Evolutionary conservation across 2,888 invertebrate genomes (phyloP).

Genomic region (Anorthoa munda): DNA sequence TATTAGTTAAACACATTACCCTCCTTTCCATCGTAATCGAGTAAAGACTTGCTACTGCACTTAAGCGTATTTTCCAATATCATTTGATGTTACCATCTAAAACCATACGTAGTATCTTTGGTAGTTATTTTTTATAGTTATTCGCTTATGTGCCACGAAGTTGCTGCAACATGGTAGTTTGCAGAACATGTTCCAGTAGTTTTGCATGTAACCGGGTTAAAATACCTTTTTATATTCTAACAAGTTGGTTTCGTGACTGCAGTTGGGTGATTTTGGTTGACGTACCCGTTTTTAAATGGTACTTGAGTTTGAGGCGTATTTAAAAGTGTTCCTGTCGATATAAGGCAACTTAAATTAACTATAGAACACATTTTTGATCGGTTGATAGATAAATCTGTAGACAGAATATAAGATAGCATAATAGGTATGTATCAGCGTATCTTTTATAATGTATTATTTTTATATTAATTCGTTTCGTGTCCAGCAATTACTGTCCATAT

Average conservation of each 20-base stretch:
- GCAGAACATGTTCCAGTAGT: conserved; percentile 3
- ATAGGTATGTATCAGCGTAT: too few relatives aligned
- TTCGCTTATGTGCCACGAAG: conserved; percentile 7
- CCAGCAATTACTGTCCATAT: too few relatives aligned
- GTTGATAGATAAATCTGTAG: too few relatives aligned
- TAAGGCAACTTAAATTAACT: neutral
- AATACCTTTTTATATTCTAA: conserved; percentile 38
- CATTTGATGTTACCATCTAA: conserved; percentile 42
- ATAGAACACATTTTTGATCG: neutral
- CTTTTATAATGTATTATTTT: too few relatives aligned
- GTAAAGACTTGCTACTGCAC: conserved; percentile 30
- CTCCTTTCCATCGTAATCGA: conserved; percentile 25
- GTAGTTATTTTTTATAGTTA: conserved; percentile 54
- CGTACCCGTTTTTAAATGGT: neutral
- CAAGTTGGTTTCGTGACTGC: conserved; percentile 4
- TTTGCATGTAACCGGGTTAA: conserved; percentile 21
- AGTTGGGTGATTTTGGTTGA: neutral
- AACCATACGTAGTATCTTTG: conserved; percentile 41
- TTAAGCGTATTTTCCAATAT: conserved; percentile 47
- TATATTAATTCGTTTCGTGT: too few relatives aligned
- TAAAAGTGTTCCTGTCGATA: neutral
- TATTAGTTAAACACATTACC: conserved; percentile 49
- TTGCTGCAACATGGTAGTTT: conserved; percentile 27
- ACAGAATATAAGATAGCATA: too few relatives aligned
- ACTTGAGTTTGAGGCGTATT: neutral